These are phyloP conservation scores for Cylas formicarius DNA, from an alignment of 1,140 invertebrate genomes.

Conservation along the genomic window DNA sequence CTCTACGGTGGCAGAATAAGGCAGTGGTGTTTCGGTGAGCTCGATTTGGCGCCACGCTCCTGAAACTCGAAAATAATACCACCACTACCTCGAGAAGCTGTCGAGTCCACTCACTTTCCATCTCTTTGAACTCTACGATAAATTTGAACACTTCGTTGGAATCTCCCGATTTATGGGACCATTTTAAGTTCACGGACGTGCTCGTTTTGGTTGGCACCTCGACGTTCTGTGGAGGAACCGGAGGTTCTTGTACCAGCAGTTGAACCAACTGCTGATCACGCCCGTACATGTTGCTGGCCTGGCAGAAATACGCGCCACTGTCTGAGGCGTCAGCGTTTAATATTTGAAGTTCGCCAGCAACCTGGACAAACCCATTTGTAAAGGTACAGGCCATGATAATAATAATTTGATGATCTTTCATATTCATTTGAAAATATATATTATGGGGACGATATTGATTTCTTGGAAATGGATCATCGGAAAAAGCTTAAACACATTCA, in stretches of 20 bases:
- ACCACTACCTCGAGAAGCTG: not conserved
- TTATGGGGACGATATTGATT: too few species aligned
- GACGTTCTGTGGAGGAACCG: slow-evolving; percentile 59
- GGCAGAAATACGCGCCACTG: slow-evolving; percentile 75
- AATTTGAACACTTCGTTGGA: slow-evolving; percentile 66
- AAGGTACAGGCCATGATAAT: not conserved
- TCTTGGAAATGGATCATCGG: too few species aligned
- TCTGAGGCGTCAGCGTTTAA: slow-evolving; percentile 63
- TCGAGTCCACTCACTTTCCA: slow-evolving; percentile 38
- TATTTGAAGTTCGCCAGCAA: slow-evolving; percentile 64
- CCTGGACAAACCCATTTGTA: slow-evolving; percentile 11
- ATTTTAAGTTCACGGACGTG: slow-evolving; percentile 64
- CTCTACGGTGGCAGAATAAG: slow-evolving; percentile 56
- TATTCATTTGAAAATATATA: not conserved
- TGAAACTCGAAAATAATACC: slow-evolving; percentile 20
- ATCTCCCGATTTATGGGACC: slow-evolving; percentile 62
- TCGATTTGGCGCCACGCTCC: slow-evolving; percentile 61
- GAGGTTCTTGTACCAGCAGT: slow-evolving; percentile 74
- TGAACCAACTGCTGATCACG: slow-evolving; percentile 75
- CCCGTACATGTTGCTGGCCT: slow-evolving; percentile 74
- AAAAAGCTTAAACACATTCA: too few species aligned
- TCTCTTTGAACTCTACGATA: slow-evolving; percentile 63
- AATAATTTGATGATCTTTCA: not conserved
- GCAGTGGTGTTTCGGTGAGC: slow-evolving; percentile 52
- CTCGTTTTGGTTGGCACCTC: slow-evolving; percentile 49